phyloP scores from a whole-genome alignment of 2,888 invertebrate genomes.

The Ceratothoa steindachneri region DNA sequence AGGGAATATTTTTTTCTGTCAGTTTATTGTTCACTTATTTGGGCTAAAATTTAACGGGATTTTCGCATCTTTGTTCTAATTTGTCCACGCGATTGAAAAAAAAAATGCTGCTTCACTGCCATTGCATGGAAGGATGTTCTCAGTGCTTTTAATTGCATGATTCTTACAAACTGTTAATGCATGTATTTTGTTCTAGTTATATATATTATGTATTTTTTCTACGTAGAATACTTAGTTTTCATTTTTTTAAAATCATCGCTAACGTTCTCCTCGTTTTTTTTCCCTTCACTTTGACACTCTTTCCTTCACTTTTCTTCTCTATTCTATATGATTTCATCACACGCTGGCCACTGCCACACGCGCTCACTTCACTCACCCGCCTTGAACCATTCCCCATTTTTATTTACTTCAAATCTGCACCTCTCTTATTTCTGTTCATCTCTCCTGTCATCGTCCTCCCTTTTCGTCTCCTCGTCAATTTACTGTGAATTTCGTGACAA shows the following conservation, averaged over 20 bases:
- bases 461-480: conserved; percentile 38
- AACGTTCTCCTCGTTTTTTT: conserved; percentile 44
- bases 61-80: too few relatives aligned
- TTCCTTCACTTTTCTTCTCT: not conserved
- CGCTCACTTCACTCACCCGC: conserved; percentile 5
- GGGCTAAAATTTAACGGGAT: too few relatives aligned
- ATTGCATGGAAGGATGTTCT: too few relatives aligned
- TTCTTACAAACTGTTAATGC: too few relatives aligned
- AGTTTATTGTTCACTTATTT: too few relatives aligned
- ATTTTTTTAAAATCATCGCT: conserved; percentile 35
- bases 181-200: not conserved
- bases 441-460: conserved; percentile 35
- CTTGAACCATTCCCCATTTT: conserved; percentile 20
- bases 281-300: not conserved
- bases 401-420: conserved; percentile 23
- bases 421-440: conserved; percentile 18
- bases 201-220: not conserved
- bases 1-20: too few relatives aligned
- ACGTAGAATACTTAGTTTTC: conserved; percentile 17
- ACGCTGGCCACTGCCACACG: not conserved
- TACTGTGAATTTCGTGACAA: conserved; percentile 9
- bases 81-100: too few relatives aligned
- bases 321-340: not conserved
- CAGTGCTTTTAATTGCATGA: too few relatives aligned
- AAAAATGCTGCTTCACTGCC: too few relatives aligned